phyloP scores from a whole-genome alignment of 2,888 invertebrate genomes.

The Mythimna albipuncta region DNA sequence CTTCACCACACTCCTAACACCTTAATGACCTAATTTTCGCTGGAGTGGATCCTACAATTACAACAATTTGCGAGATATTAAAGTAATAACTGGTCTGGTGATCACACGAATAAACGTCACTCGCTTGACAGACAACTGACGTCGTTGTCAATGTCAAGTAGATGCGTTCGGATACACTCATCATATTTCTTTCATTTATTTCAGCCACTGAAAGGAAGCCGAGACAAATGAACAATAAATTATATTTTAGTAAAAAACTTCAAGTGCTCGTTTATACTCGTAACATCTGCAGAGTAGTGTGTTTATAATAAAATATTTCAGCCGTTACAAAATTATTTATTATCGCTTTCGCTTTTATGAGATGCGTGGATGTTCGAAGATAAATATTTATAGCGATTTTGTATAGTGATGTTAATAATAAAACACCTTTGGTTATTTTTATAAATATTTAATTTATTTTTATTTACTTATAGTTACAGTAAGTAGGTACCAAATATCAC shows the following conservation, averaged over 20 bases:
- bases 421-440: neutral
- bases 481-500: slow-evolving; percentile 39
- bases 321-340: neutral
- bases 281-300: neutral
- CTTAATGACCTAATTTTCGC: slow-evolving; percentile 57
- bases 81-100: slow-evolving; percentile 35
- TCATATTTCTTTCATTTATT: neutral
- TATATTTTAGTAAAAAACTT: neutral
- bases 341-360: neutral
- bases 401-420: neutral
- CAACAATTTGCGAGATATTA: slow-evolving; percentile 41
- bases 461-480: slow-evolving; percentile 2
- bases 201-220: neutral
- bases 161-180: slow-evolving; percentile 40
- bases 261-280: neutral
- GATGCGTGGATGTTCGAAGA: neutral
- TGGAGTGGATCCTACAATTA: slow-evolving; percentile 43
- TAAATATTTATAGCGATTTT: neutral
- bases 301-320: slow-evolving; percentile 22
- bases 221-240: neutral
- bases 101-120: slow-evolving; percentile 54
- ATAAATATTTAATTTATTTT: slow-evolving; percentile 3
- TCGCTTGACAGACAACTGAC: slow-evolving; percentile 55
- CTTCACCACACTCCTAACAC: slow-evolving; percentile 42
- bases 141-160: slow-evolving; percentile 57